Conservation (phyloP, 2,797 vertebrate species). For the Diglossa cyanea region DNA sequence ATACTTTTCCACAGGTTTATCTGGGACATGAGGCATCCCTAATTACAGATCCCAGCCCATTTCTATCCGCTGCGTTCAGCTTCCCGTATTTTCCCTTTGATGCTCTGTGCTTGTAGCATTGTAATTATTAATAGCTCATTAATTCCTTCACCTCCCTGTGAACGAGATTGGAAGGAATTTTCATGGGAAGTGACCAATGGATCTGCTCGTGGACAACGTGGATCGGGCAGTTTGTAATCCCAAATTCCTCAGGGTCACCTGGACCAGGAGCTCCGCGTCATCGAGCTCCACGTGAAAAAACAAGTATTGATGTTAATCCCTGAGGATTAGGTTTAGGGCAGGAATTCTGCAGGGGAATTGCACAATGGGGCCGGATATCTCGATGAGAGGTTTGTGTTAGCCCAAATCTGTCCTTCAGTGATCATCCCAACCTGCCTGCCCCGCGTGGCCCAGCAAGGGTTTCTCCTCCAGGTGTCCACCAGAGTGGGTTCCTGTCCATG, state of each 20-base stretch:
- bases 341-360: not conserved
- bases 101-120: not conserved
- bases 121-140: conserved; percentile 49
- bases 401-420: too few species aligned
- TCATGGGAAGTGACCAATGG: not conserved
- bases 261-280: not conserved
- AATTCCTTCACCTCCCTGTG: conserved; percentile 4
- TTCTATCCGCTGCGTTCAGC: conserved; percentile 28
- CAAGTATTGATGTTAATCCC: not conserved
- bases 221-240: not conserved
- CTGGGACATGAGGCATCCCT: conserved; percentile 57
- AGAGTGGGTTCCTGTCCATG: fast-evolving
- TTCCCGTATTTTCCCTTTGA: conserved; percentile 51
- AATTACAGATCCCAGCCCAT: conserved; percentile 58
- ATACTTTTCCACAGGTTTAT: conserved; percentile 33
- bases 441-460: not conserved
- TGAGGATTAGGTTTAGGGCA: not conserved
- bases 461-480: not conserved
- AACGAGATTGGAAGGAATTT: conserved; percentile 58
- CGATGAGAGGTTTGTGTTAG: not conserved
- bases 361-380: not conserved
- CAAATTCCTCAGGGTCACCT: not conserved
- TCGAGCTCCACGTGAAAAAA: not conserved
- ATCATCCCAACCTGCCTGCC: not conserved
- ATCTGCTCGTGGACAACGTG: not conserved